Evolutionary conservation across 2,888 invertebrate genomes (phyloP), one percentile per base, ranked within the genome.

Genomic region (Lithosia quadra): DNA sequence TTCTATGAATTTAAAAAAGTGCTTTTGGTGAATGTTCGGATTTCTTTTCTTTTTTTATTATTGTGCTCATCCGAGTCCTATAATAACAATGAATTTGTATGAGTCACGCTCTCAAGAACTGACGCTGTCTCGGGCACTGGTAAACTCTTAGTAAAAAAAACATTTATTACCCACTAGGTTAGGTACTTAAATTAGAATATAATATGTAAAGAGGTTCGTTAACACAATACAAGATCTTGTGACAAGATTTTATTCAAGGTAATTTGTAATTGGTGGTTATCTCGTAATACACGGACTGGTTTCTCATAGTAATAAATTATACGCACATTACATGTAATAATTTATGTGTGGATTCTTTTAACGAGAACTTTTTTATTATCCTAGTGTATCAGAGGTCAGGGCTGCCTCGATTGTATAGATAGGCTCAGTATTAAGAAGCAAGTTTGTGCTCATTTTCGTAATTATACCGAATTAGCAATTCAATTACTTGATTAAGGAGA

Each of bases 231-330:
- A n/a, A 49, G 49, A 49, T 49, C 49, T n/a, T 49, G 49, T 49
- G 49, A 49, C 49, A 49, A 49, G 49, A 49, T 49, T 36, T 15
- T 49, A 61, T 43, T 28, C 49, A 33, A 53, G 62, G 21, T 55
- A 56, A 56, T 56, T 56, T 56, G 49, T 61, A 61, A 61, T 39
- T 61, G 28, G 28, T 62, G 33, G 62, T 62, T 49, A 62, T 18
- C 24, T n/a, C 49, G 49, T 62, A 53, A 62, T 62, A 18, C 39
- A 49, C 53, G 21, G n/a, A 61, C 61, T 61, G 61, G 61, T 61
- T 61, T 49, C 33, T 59, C 49, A n/a, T 62, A 49, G 36, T 28
- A 49, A 62, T 49, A 49, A 62, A 49, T 62, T 62, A 49, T n/a
- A 18, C 49, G 9, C 49, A 49, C 49, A 49, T 49, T 49, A 49